Evolutionary conservation across 2,113 vertebrate species (phyloP), one percentile per base, ranked within the genome.

Genomic region (Rafetus swinhoei): DNA sequence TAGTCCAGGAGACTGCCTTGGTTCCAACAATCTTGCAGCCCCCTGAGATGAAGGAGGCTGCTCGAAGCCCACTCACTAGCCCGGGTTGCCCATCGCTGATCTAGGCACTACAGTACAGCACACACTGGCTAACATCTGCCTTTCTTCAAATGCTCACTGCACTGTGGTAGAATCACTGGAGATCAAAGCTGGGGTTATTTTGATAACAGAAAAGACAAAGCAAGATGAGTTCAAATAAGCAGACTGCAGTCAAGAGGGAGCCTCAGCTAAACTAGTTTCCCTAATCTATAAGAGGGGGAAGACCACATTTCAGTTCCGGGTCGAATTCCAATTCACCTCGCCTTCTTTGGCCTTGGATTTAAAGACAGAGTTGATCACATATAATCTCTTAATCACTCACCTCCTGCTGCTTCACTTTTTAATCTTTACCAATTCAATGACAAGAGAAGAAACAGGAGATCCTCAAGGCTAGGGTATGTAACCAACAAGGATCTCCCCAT

Each of bases 401-500:
- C 95, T 95, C 89, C 88, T 50, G 85, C 84, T 74, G 80, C 60
- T 94, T 94, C 89, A 84, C 91, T 96, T 95, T 88, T 94, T 87
- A 95, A 91, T 85, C 91, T 89, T 29, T 77, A 84, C 87, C 35
- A 7, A 94, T 72, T 12, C n/a, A 19, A 74, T 12, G n/a, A 69
- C 25, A 53, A 7, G 52, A 59, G 55, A 76, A 7, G 35, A 32
- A 74, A 50, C 86, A n/a, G 60, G 24, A 4, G 3, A 80, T 7
- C 32, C 16, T 52, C 6, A 1, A 2, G 39, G 85, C 6, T 18
- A 54, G 62, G 39, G 52, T 39, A 35, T 4, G 1, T 60, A 79
- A 32, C 79, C 60, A 1, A 35, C n/a, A 39, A 22, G 14, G 52
- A 45, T 85, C 21, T 25, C 24, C 45, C 35, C 53, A 16, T 13